Evolutionary conservation across 2,888 invertebrate genomes (phyloP), one percentile per base, ranked within the genome.

Genomic region (Caenorhabditis wallacei): DNA sequence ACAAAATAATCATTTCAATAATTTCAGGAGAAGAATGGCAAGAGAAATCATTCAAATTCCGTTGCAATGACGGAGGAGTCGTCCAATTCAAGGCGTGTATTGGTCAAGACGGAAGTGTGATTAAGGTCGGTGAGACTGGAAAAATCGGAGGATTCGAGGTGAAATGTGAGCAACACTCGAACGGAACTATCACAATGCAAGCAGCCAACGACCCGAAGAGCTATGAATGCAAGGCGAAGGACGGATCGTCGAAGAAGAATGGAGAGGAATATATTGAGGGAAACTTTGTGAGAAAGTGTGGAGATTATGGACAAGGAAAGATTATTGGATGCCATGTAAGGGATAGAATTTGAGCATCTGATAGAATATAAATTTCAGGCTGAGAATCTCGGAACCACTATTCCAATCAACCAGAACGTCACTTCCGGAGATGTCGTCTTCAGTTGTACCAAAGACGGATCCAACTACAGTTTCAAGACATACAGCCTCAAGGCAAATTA

Each of bases 21-120:
- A 18, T 70, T 66, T 37, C 59, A 86, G 87, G 85, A 18, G 76
- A 84, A 10, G 70, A 70, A 51, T 88, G 88, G 87, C 76, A 64
- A n/a, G 85, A 89, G 46, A 86, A 87, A 69, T 86, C 88, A n/a
- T 89, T 89, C 87, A 81, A 83, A 57, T 89, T 88, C 82, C 69
- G 66, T 26, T 89, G 88, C 59, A 72, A 68, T 16, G 86, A 87
- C 69, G 86, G 85, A 22, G 87, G 88, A 61, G 68, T 76, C 22
- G 78, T 75, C 51, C 66, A 71, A 43, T 85, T 87, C 68, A 43
- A 79, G 13, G 85, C 72, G 0, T 87, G 87, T 46, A 76, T 86
- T 26, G 68, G 78, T 4, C 59, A 53, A n/a, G 82, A 82, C 46
- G 79, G 79, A 37, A 69, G 69, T 18, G 63, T 68, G 13, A 79